Evolutionary conservation across 2,888 invertebrate species (phyloP), one percentile per base, ranked within the genome.

Genomic region (Cantharis rustica): DNA sequence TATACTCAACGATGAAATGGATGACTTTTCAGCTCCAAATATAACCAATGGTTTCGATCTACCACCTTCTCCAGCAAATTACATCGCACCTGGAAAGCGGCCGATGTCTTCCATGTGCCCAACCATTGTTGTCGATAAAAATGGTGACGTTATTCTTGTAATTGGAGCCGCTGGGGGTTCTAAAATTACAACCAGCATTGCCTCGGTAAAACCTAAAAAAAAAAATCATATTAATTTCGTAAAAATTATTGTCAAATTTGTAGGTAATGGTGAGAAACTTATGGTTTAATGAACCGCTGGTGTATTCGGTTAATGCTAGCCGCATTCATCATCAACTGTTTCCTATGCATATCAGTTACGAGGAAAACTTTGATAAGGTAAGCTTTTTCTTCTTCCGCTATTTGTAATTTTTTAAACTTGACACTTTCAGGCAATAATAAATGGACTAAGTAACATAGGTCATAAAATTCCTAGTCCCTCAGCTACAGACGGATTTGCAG

Each of bases 41-140:
- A 89, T 90, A 10, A 86, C 89, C 3, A 96, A 93, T 80, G 88
- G 90, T 1, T 96, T 93, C 84, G 93, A 92, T 0, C 87, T 96
- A 68, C 95, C 95, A 0, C 94, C 98, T 0, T 95, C 96, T 0
- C 93, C 93, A 0, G 93, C 94, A 0, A 99, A 98, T 89, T 94
- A 93, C 86, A 93, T 98, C 69, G 89, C 88, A 26, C 95, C 97
- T 0, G 93, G 94, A 2, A 95, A 96, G 84, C 90, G 95, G 61
- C 96, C 98, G 0, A 89, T 97, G 83, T 98, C 97, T 17, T 97
- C 97, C 0, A 98, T 98, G 96, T 93, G 93, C 77, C 98, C 98
- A 0, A 90, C 93, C 23, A 93, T 98, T 68, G 89, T 98, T 13
- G 88, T 95, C 4, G 91, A 95, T 82, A 86, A 88, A 5, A 87